phyloP scores from a whole-genome alignment of 2,797 vertebrate genomes.

The Poliocrania exsul region DNA sequence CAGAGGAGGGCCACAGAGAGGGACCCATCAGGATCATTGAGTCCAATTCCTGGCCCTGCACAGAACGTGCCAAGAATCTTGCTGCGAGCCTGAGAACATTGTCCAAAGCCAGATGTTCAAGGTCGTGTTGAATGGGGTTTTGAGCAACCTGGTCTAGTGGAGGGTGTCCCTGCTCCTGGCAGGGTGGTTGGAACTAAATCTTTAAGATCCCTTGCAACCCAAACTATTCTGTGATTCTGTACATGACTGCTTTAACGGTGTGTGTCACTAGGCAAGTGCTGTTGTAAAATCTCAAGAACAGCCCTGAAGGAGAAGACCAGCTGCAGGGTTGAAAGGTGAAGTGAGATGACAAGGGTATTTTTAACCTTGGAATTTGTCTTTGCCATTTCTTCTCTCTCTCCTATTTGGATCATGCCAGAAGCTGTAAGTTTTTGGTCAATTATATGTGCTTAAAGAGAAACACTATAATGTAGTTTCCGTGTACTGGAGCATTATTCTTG shows the following conservation, averaged over 20 bases:
- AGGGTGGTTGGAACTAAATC: neutral
- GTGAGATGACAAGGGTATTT: neutral
- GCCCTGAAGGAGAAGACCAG: neutral
- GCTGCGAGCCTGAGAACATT: neutral
- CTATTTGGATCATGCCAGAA: conserved; percentile 23
- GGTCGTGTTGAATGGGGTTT: neutral
- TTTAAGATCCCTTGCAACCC: neutral
- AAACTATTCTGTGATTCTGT: neutral
- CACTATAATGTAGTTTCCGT: conserved; percentile 33
- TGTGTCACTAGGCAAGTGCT: neutral
- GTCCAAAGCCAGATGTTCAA: neutral
- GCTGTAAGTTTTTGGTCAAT: conserved; percentile 38
- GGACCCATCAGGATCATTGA: neutral
- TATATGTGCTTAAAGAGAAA: conserved; percentile 13
- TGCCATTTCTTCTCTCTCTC: neutral
- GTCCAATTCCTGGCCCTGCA: neutral
- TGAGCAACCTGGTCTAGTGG: neutral
- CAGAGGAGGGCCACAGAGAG: accelerated
- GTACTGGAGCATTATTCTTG: conserved; percentile 16
- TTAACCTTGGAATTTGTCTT: neutral
- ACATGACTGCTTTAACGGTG: accelerated
- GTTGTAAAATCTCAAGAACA: neutral
- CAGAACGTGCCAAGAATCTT: neutral
- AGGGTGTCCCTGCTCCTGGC: neutral
- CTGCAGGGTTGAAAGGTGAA: neutral